A percentile compares a stretch with the other conserved stretches of the same genome.
Evolutionary conservation across 2,888 invertebrate species (phyloP).

Genomic region (Xestia rhomboidea): DNA sequence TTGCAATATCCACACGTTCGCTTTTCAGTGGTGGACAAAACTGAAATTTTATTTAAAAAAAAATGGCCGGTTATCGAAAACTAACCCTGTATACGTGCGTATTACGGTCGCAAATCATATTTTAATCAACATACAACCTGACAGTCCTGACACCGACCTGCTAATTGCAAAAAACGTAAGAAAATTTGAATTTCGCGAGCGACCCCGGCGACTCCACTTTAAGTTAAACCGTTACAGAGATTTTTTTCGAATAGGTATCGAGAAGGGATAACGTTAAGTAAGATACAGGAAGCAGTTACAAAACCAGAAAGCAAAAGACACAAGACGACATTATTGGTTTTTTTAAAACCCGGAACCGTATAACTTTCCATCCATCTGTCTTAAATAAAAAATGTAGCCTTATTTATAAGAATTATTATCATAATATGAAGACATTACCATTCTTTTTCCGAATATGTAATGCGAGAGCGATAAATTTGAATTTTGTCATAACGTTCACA

Average conservation of each 20-base stretch:
- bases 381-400: slow-evolving; percentile 60
- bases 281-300: neutral
- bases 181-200: no score
- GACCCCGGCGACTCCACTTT: no score
- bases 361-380: slow-evolving; percentile 53
- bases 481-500: slow-evolving; percentile 68
- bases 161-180: no score
- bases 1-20: no score
- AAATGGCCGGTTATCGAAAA: no score
- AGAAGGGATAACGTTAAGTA: neutral
- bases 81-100: no score
- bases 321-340: slow-evolving; percentile 24
- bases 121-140: no score
- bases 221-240: neutral
- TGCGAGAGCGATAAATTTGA: slow-evolving; percentile 67
- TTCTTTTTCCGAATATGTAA: slow-evolving; percentile 68
- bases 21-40: no score
- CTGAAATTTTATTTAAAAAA: no score
- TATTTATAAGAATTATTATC: slow-evolving; percentile 70
- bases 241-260: neutral
- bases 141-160: no score
- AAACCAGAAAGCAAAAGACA: slow-evolving; percentile 6
- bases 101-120: no score
- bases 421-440: slow-evolving; percentile 69
- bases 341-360: slow-evolving; percentile 23